These are phyloP conservation scores for Diachrysia chrysitis DNA, from an alignment of 2,888 invertebrate genomes.

Conservation along the genomic window DNA sequence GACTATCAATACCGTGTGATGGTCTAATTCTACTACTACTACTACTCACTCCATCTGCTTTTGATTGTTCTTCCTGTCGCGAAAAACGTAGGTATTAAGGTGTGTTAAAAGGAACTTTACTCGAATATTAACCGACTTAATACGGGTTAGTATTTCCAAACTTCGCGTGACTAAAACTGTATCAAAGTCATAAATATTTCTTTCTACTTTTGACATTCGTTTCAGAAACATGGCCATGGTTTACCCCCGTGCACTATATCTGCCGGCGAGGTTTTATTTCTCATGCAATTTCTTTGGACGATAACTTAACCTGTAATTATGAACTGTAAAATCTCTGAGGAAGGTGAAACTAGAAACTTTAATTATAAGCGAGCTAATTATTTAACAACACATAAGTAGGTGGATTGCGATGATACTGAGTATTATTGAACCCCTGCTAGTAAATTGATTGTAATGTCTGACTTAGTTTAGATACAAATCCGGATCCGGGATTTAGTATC, in stretches of 20 bases:
- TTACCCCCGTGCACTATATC: constrained; percentile 5
- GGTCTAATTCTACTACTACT: too few relatives aligned
- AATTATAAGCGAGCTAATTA: constrained; percentile 25
- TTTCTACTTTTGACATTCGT: background rate
- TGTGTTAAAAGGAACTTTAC: background rate
- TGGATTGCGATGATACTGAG: constrained; percentile 7
- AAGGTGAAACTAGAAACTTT: constrained; percentile 19
- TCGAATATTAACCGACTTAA: background rate
- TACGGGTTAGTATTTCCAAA: background rate
- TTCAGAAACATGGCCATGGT: background rate
- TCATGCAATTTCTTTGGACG: background rate
- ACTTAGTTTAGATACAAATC: background rate
- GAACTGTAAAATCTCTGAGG: constrained; percentile 26
- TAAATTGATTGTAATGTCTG: background rate
- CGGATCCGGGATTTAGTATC: background rate
- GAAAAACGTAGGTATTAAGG: too few relatives aligned
- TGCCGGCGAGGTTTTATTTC: background rate
- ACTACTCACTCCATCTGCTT: too few relatives aligned
- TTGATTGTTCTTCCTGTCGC: too few relatives aligned
- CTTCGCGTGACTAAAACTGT: background rate
- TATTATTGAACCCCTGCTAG: background rate
- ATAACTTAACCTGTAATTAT: constrained; percentile 21
- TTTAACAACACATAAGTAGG: constrained; percentile 8
- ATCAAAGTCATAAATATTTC: constrained; percentile 5
- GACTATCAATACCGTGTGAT: too few relatives aligned